These are phyloP conservation scores for Genyomyrus donnyi DNA, from an alignment of 2,113 vertebrate species.

Conservation along the genomic window DNA sequence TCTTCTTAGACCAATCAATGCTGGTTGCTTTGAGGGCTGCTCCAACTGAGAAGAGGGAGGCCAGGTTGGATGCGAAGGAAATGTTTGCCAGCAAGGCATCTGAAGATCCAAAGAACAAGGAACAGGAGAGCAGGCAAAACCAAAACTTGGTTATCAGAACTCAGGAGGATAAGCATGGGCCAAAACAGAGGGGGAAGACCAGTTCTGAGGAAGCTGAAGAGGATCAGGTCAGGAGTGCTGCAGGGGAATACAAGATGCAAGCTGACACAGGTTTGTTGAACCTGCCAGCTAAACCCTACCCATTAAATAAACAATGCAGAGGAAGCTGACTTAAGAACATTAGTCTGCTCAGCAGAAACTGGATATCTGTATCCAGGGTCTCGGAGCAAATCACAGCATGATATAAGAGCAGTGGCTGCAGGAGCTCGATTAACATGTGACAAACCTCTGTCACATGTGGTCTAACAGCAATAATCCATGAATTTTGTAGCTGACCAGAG, in stretches of 20 bases:
- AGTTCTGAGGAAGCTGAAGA: not conserved
- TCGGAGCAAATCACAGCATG: not conserved
- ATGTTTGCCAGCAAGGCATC: constrained; percentile 10
- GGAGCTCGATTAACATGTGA: not conserved
- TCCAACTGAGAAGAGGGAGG: constrained; percentile 20
- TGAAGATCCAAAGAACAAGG: not conserved
- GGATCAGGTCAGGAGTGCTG: not conserved
- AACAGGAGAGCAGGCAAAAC: constrained; percentile 35
- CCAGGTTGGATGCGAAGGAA: constrained; percentile 24
- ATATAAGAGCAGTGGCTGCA: not conserved
- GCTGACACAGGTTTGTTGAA: constrained; percentile 39
- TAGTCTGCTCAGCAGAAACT: not conserved
- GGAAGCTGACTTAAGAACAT: not conserved
- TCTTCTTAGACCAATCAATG: constrained; percentile 56
- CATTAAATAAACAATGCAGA: not conserved
- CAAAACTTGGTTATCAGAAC: constrained; percentile 39
- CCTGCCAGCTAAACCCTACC: not conserved
- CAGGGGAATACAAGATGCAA: not conserved
- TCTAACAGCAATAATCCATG: not conserved
- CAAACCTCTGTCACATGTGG: not conserved
- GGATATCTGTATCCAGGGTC: not conserved
- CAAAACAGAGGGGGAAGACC: constrained; percentile 22
- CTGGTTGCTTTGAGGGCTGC: constrained; percentile 36
- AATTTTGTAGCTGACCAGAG: not conserved
- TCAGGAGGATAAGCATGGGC: constrained; percentile 28